phyloP scores from a whole-genome alignment of 2,113 vertebrate species.

The Trogon surrucura region DNA sequence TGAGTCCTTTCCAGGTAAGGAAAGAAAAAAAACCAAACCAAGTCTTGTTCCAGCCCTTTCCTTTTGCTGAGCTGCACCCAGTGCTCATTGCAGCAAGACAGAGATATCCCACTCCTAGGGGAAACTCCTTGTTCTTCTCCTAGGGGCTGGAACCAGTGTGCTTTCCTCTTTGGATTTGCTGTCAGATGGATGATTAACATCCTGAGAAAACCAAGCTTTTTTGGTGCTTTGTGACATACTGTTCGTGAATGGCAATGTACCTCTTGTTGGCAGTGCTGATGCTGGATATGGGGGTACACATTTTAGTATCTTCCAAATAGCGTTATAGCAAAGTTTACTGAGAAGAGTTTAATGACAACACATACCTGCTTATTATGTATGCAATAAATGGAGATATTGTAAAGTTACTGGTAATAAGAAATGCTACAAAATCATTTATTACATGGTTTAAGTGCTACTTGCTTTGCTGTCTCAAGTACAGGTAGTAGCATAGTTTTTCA shows the following conservation, averaged over 20 bases:
- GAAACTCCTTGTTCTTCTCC: background rate
- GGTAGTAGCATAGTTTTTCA: background rate
- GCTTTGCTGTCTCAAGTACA: background rate
- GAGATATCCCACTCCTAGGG: background rate
- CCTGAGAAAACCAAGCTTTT: background rate
- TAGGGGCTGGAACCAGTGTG: background rate
- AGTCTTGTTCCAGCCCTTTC: background rate
- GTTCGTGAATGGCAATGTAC: background rate
- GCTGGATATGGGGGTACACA: background rate
- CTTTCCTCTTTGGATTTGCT: background rate
- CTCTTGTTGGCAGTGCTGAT: background rate
- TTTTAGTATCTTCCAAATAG: constrained; percentile 18
- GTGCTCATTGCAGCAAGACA: background rate
- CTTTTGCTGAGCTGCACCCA: background rate
- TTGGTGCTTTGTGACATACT: background rate
- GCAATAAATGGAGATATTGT: constrained; percentile 50
- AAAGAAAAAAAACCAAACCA: accelerated
- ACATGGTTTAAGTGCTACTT: background rate
- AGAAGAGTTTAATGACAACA: constrained; percentile 60
- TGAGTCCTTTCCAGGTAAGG: background rate
- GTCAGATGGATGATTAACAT: background rate
- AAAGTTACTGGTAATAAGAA: constrained; percentile 70
- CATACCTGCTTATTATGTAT: constrained; percentile 60
- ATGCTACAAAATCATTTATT: constrained; percentile 41
- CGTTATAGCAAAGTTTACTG: constrained; percentile 53